Conservation (phyloP, 2,888 invertebrate genomes). For the Polyommatus iphigenia region DNA sequence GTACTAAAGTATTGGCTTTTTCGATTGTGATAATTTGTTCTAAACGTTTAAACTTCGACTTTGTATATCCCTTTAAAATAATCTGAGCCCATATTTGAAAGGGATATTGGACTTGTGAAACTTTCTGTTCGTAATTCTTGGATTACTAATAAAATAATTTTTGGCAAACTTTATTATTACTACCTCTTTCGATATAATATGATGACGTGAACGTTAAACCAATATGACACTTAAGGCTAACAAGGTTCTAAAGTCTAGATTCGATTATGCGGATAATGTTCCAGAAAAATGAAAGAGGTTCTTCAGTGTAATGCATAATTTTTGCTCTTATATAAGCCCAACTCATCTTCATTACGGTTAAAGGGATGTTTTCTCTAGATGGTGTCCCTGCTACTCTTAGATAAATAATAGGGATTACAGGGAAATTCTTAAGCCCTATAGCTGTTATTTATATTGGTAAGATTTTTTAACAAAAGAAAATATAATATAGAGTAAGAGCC, state of each 20-base stretch:
- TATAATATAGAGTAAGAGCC: background rate
- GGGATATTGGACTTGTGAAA: slow-evolving; percentile 65
- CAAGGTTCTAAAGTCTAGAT: background rate
- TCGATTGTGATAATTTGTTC: slow-evolving; percentile 30
- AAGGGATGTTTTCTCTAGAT: slow-evolving; percentile 1
- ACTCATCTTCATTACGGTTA: slow-evolving; percentile 17
- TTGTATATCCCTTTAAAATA: slow-evolving; percentile 75
- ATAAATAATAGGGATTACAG: background rate
- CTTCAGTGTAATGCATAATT: slow-evolving; percentile 24
- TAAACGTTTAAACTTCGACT: slow-evolving; percentile 37
- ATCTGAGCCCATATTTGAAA: slow-evolving; percentile 78
- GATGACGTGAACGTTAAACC: background rate
- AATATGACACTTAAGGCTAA: background rate
- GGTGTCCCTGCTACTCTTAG: background rate
- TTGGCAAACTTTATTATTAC: slow-evolving; percentile 36
- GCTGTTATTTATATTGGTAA: too few species aligned
- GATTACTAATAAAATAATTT: slow-evolving; percentile 41
- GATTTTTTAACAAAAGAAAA: background rate
- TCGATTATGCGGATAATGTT: background rate
- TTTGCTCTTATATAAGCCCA: slow-evolving; percentile 17
- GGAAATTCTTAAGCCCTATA: background rate
- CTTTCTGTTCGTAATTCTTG: slow-evolving; percentile 43
- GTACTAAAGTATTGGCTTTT: slow-evolving; percentile 20
- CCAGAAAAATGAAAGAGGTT: slow-evolving; percentile 12
- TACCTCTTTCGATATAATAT: background rate